A percentile compares a stretch with the other conserved stretches of the same genome.
phyloP scores from a whole-genome alignment of 2,797 vertebrate species.

The Etheostoma perlongum region DNA sequence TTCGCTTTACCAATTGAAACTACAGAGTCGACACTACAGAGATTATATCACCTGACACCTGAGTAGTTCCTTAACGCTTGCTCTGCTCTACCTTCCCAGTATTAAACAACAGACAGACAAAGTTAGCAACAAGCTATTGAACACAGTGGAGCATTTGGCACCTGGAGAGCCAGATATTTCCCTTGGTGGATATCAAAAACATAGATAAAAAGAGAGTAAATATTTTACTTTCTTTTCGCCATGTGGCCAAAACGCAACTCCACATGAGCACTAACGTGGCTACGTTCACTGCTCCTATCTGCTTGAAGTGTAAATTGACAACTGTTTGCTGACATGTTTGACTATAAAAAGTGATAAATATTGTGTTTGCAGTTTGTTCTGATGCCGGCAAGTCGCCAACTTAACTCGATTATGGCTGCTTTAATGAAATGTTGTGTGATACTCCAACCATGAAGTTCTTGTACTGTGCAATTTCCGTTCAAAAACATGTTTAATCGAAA shows the following conservation, averaged over 20 bases:
- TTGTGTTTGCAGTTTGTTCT: slow-evolving; percentile 9
- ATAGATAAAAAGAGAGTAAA: neutral
- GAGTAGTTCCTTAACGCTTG: neutral
- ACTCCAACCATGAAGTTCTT: neutral
- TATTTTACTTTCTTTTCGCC: neutral
- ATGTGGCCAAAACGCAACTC: neutral
- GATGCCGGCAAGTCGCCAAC: neutral
- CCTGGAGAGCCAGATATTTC: neutral
- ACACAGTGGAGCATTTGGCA: neutral
- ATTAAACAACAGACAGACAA: neutral
- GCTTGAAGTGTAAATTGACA: neutral
- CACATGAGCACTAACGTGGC: neutral
- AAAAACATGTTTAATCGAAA: neutral
- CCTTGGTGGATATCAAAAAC: slow-evolving; percentile 8
- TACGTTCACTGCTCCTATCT: neutral
- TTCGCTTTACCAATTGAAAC: neutral
- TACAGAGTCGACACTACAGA: neutral
- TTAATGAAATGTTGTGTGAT: neutral
- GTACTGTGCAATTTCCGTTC: neutral
- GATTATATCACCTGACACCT: neutral
- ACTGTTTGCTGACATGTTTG: neutral
- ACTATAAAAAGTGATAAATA: slow-evolving; percentile 9
- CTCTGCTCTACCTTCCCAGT: no score
- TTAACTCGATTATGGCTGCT: neutral
- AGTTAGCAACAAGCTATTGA: neutral